These are phyloP conservation scores for Gobius niger DNA, from an alignment of 2,113 vertebrate genomes.

Conservation along the genomic window DNA sequence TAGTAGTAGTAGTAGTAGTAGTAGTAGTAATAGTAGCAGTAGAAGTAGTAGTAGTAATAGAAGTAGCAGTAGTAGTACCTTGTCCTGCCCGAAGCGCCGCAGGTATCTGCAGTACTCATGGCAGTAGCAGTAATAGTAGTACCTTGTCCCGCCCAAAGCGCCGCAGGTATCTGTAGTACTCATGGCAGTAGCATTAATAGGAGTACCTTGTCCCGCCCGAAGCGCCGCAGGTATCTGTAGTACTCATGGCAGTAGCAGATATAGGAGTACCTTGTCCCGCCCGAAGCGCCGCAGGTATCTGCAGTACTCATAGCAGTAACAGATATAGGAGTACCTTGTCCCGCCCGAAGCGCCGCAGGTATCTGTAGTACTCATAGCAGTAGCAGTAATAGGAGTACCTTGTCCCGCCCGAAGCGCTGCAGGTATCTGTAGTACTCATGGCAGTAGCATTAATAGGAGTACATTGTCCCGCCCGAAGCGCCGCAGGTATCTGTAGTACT, in stretches of 20 bases:
- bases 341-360: slow-evolving; percentile 87
- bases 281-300: slow-evolving; percentile 88
- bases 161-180: slow-evolving; percentile 81
- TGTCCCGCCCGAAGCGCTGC: slow-evolving; percentile 89
- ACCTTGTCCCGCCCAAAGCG: slow-evolving; percentile 94
- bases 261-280: slow-evolving; percentile 84
- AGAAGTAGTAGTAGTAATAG: too few species aligned
- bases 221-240: slow-evolving; percentile 86
- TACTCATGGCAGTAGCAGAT: background rate
- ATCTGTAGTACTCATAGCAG: slow-evolving; percentile 68
- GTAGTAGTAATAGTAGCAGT: too few species aligned
- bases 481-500: slow-evolving; percentile 81
- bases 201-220: slow-evolving; percentile 89
- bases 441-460: background rate
- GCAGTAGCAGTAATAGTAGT: background rate
- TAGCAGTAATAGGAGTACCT: slow-evolving; percentile 71
- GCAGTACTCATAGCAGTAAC: slow-evolving; percentile 60
- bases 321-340: slow-evolving; percentile 86
- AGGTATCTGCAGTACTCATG: slow-evolving; percentile 78
- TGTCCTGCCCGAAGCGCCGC: slow-evolving; percentile 89
- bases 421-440: slow-evolving; percentile 78
- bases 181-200: background rate
- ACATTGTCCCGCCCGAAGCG: slow-evolving; percentile 94
- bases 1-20: too few species aligned
- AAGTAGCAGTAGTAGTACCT: slow-evolving; percentile 78